Evolutionary conservation across 2,888 invertebrate genomes (phyloP).

Genomic region (Clusia tigrina): DNA sequence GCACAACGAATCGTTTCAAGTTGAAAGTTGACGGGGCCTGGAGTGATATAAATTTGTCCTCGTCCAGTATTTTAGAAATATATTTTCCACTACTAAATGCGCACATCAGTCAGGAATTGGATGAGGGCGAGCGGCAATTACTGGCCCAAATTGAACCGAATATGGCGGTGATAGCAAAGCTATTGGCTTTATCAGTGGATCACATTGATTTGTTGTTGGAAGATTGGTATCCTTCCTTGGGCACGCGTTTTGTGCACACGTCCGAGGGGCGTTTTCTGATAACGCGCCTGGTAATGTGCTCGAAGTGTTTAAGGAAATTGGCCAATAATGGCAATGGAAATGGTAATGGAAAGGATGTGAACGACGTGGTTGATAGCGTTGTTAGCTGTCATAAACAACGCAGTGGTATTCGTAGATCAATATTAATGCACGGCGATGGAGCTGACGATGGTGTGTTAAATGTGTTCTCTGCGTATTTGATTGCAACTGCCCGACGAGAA

Average conservation of each 20-base stretch:
- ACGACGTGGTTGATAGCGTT: conserved; percentile 50
- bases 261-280: conserved; percentile 95
- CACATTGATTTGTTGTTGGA: conserved; percentile 95
- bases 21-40: conserved; percentile 85
- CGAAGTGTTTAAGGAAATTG: conserved; percentile 76
- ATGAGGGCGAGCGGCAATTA: conserved; percentile 64
- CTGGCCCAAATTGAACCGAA: conserved; percentile 72
- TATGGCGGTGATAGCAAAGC: conserved; percentile 79
- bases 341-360: conserved; percentile 31
- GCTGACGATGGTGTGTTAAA: conserved; percentile 51
- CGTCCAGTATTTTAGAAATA: conserved; percentile 86
- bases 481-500: conserved; percentile 54
- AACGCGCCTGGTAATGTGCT: conserved; percentile 92
- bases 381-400: conserved; percentile 39
- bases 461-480: conserved; percentile 56
- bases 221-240: conserved; percentile 97
- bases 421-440: conserved; percentile 46
- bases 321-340: conserved; percentile 37
- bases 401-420: conserved; percentile 40
- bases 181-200: conserved; percentile 89
- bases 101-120: conserved; percentile 68
- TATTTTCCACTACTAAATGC: conserved; percentile 73
- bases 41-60: conserved; percentile 82
- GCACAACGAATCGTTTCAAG: conserved; percentile 70
- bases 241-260: conserved; percentile 96